Evolutionary conservation across 2,888 invertebrate genomes (phyloP), one percentile per base, ranked within the genome.

Genomic region (Pollenia labialis): DNA sequence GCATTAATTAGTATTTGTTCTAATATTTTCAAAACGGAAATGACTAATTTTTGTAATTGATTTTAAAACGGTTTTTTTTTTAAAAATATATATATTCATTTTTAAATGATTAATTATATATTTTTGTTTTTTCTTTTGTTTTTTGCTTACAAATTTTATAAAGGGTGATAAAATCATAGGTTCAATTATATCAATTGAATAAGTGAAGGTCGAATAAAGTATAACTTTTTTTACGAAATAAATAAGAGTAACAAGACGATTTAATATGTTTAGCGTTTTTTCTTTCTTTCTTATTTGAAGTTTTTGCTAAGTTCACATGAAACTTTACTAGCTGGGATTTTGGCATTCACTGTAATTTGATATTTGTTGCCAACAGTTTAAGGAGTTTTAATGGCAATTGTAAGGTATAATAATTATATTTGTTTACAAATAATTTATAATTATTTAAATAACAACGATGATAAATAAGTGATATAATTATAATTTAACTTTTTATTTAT

Each of bases 21-120:
- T 48, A 14, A 58, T 58, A 12, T 46, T 11, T 48, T 75, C 58
- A 9, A 18, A 58, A 80, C 58, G 75, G 52, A 74, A 80, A 74
- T 81, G 75, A 64, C 66, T 76, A 71, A 72, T 62, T 14, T 32
- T 46, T 77, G 58, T 72, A 83, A 80, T 85, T 85, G 74, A 75
- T 75, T 85, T 80, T 62, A 69, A 85, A 71, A 52, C 74, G 72
- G 14, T 42, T 44, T 72, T 72, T 74, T 48, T 62, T 72, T 42
- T 56, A 44, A 46, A 64, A 56, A 72, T 81, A 54, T 69, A 18
- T 48, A 52, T 16, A 69, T 40, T 56, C 42, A 44, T 44, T 56
- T 71, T 54, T 18, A 18, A 54, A 71, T 71, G 54, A 54, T 54
- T 54, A 71, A 71, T 54, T 71, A 71, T 54, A 50, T 14, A 32